Evolutionary conservation across 2,113 vertebrate genomes (phyloP), one percentile per base, ranked within the genome.

Genomic region (Antennarius striatus): DNA sequence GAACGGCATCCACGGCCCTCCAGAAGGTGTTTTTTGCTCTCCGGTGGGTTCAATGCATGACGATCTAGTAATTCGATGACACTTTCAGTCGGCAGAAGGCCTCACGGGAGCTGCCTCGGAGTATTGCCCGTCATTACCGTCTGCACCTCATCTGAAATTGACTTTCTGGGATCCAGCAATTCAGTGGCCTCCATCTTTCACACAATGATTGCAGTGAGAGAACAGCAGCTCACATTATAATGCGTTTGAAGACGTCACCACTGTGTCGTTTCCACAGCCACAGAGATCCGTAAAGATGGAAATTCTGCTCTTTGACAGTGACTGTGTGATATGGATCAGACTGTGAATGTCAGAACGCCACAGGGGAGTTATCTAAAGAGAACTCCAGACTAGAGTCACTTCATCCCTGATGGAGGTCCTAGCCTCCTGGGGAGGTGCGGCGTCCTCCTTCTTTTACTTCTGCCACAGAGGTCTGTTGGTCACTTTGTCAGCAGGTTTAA

Each of bases 81-180:
- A 60, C 40, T 40, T 45, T 60, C 57, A 47, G 6, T 14, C 55
- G 7, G 17, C 43, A 3, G 6, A 1, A 15, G 3, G 60, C 43
- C 54, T 51, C 2, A 14, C 32, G 40, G 56, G 55, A 60, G 68
- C 63, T 47, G 45, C 45, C 55, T 70, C 36, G 5, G 2, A 40
- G 51, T 61, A 56, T 12, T 42, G 36, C 11, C 39, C 10, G 2
- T 57, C 65, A 67, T 55, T 60, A 55, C 51, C 39, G 32, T 53
- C 61, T 13, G 40, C 47, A 8, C 53, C 52, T 46, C 10, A 11
- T 29, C 40, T 50, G 22, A 50, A 61, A 66, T 17, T 13, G 57
- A 40, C 63, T 71, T 39, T 52, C 52, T 40, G 3, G 1, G 48
- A 22, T 6, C 17, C 48, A 17, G 8, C 9, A 10, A 3, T 45